These are phyloP conservation scores for Molanna angustata DNA, from an alignment of 2,888 invertebrate genomes.

Conservation along the genomic window DNA sequence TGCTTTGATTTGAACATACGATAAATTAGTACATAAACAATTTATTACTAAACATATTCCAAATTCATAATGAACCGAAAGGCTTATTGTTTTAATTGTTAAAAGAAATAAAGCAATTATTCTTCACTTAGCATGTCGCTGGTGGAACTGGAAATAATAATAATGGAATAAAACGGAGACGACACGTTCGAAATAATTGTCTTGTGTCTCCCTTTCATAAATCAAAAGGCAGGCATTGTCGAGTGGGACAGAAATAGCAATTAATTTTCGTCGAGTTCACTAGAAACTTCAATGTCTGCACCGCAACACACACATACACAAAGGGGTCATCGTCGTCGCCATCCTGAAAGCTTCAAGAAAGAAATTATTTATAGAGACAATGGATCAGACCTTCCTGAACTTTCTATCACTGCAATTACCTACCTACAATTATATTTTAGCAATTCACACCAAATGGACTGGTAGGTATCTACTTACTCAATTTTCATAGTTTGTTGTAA, in stretches of 20 bases:
- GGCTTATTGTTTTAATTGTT: too few relatives aligned
- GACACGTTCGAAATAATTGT: background rate
- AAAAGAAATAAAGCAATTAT: background rate
- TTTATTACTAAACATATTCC: background rate
- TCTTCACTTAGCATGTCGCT: background rate
- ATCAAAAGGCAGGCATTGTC: conserved; percentile 23
- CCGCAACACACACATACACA: conserved; percentile 26
- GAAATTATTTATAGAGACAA: conserved; percentile 28
- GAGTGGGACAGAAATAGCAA: conserved; percentile 28
- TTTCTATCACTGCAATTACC: too few relatives aligned
- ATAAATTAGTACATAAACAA: too few relatives aligned
- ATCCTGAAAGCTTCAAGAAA: conserved; percentile 27
- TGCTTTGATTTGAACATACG: too few relatives aligned
- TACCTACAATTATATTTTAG: too few relatives aligned
- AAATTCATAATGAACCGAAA: background rate
- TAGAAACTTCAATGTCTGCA: conserved; percentile 26
- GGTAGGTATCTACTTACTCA: too few relatives aligned
- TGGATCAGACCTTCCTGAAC: conserved; percentile 13
- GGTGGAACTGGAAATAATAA: background rate
- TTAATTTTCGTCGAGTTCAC: conserved; percentile 31
- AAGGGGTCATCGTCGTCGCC: conserved; percentile 25
- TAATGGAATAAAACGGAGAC: conserved; percentile 1
- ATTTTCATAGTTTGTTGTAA: too few relatives aligned
- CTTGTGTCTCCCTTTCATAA: conserved; percentile 25
- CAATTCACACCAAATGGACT: too few relatives aligned